Evolutionary conservation across 2,113 vertebrate species (phyloP), one percentile per base, ranked within the genome.

Genomic region (Catharus bicknelli): DNA sequence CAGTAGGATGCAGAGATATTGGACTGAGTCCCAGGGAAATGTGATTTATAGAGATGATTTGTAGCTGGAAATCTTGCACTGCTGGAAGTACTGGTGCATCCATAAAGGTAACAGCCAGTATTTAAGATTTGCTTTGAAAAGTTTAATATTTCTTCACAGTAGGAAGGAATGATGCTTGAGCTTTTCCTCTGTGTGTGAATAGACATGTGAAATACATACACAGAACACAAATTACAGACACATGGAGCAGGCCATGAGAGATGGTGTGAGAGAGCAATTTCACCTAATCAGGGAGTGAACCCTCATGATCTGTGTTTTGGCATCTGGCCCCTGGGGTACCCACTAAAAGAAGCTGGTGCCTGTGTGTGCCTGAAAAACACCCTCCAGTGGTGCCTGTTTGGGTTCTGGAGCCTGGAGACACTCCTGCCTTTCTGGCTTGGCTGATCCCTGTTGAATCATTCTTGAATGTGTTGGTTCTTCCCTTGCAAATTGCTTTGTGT

Each of bases 291-390:
- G 55, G 38, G 16, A 7, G 21, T 69, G 59, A 82, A 14, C 26
- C 29, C 9, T 0, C 0, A 0, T 12, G 27, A 5, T 75, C 30
- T 32, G 14, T 69, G 12, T 58, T 86, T 83, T 66, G 51, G 43
- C 43, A 34, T 63, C 22, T 5, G 1, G 55, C 12, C n/a, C 34
- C 29, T 0, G 1, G 26, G 21, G 3, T 74, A 32, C 27, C 36
- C 4, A 2, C 53, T 54, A 42, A 50, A 19, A 62, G 15, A 23
- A 51, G 34, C 17, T 16, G 62, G 18, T 23, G 57, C 20, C 43
- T 59, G 42, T 34, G 29, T 2, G 0, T 34, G 14, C 54, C 51
- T 83, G 78, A 45, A 84, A 14, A 27, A 7, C 32, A 40, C 10
- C 32, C 11, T 76, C 12, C 53, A n/a, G 48, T 3, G 2, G 15